A percentile compares a stretch with the other conserved stretches of the same genome.
Evolutionary conservation across 92 coral and sea anemone species (phyloP).

Genomic region (Parazoanthus atlanticus): DNA sequence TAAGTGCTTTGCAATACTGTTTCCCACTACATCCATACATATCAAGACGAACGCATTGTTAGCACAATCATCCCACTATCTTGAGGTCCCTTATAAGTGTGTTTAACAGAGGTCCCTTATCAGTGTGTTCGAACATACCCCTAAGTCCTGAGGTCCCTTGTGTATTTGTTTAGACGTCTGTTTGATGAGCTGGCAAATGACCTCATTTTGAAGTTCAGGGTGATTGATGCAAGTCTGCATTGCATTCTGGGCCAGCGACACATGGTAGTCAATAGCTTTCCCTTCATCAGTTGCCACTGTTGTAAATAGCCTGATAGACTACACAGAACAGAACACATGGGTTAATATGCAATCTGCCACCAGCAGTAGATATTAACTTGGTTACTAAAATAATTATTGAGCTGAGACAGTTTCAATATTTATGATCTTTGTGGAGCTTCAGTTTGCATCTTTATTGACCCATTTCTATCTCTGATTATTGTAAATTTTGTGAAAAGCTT

Average conservation of each 20-base stretch:
- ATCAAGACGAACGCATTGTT: too few species aligned
- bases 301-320: conserved; percentile 91
- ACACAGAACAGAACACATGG: background rate
- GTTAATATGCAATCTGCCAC: background rate
- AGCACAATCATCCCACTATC: too few species aligned
- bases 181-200: conserved; percentile 91
- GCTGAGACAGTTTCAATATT: background rate
- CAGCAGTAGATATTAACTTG: background rate
- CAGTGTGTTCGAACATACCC: conserved; percentile 52
- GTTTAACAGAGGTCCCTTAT: too few species aligned
- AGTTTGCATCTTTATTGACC: background rate
- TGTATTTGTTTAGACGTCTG: conserved; percentile 95
- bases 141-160: conserved; percentile 80
- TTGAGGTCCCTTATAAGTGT: too few species aligned
- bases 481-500: too few species aligned
- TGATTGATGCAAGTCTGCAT: conserved; percentile 85
- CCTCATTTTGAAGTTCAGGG: conserved; percentile 93
- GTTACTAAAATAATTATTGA: too few species aligned
- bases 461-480: too few species aligned
- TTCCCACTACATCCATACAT: too few species aligned
- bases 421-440: background rate
- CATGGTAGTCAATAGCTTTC: conserved; percentile 95
- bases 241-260: conserved; percentile 99
- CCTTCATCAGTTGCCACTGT: conserved; percentile 88
- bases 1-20: too few species aligned